Conservation (phyloP, 2,797 vertebrate species). For the Rhabdophis nuchalis region DNA sequence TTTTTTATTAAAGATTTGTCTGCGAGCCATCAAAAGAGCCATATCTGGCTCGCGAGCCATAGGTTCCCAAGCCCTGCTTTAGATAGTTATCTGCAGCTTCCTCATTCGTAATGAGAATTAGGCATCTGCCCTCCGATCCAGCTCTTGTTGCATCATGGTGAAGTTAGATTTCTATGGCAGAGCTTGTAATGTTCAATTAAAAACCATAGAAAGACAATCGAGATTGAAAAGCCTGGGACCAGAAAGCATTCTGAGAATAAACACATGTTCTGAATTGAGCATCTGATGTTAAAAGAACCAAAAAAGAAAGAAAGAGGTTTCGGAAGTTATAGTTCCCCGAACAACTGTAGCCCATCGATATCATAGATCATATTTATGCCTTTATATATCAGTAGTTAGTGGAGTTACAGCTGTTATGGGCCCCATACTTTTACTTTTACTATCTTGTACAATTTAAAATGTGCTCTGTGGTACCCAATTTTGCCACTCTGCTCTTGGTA, state of each 20-base stretch:
- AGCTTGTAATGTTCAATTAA: neutral
- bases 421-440: constrained; percentile 9
- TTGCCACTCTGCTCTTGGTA: constrained; percentile 9
- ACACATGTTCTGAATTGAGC: neutral
- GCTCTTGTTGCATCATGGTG: neutral
- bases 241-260: neutral
- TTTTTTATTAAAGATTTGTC: no score
- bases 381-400: constrained; percentile 20
- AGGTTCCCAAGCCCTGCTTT: no score
- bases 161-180: neutral
- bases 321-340: constrained; percentile 21
- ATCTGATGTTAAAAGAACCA: constrained; percentile 6
- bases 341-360: neutral
- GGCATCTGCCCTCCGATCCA: neutral
- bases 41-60: no score
- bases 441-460: constrained; percentile 28
- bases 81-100: neutral
- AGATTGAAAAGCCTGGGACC: neutral
- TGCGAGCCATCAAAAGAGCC: no score
- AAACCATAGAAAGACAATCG: neutral
- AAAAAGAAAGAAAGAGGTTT: neutral
- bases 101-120: neutral
- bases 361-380: constrained; percentile 27
- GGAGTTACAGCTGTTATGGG: constrained; percentile 17
- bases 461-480: neutral